These are phyloP conservation scores for Ophthalmolycus amberensis DNA, from an alignment of 2,113 vertebrate genomes.

Conservation along the genomic window DNA sequence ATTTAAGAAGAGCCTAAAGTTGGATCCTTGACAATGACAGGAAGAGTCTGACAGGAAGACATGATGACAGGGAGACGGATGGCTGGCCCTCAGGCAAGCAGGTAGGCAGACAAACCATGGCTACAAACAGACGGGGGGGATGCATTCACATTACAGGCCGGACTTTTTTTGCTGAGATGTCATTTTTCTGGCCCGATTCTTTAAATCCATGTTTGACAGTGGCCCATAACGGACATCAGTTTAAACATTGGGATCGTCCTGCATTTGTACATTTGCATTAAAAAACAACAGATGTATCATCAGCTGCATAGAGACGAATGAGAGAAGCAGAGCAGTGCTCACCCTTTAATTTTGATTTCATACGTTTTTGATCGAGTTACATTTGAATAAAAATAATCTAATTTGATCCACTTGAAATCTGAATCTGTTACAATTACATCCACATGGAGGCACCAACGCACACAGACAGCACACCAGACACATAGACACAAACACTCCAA, in stretches of 20 bases:
- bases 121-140: slow-evolving; percentile 17
- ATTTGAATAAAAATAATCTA: not conserved
- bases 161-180: not conserved
- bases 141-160: not conserved
- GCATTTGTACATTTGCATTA: not conserved
- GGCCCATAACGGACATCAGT: not conserved
- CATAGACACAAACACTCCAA: not conserved
- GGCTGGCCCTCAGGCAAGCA: slow-evolving; percentile 8
- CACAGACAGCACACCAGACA: slow-evolving; percentile 4
- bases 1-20: slow-evolving; percentile 25
- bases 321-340: not conserved
- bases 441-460: not conserved
- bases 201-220: not conserved
- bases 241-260: not conserved
- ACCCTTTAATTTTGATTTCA: not conserved
- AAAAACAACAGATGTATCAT: not conserved
- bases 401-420: not conserved
- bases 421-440: not conserved
- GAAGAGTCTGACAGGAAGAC: slow-evolving; percentile 58
- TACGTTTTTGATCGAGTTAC: not conserved
- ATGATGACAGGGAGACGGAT: slow-evolving; percentile 27
- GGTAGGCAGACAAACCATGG: slow-evolving; percentile 26
- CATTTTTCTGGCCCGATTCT: not conserved
- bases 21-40: slow-evolving; percentile 64
- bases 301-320: not conserved